Evolutionary conservation across 2,113 vertebrate species (phyloP).

Genomic region (Ochotona curzoniae): DNA sequence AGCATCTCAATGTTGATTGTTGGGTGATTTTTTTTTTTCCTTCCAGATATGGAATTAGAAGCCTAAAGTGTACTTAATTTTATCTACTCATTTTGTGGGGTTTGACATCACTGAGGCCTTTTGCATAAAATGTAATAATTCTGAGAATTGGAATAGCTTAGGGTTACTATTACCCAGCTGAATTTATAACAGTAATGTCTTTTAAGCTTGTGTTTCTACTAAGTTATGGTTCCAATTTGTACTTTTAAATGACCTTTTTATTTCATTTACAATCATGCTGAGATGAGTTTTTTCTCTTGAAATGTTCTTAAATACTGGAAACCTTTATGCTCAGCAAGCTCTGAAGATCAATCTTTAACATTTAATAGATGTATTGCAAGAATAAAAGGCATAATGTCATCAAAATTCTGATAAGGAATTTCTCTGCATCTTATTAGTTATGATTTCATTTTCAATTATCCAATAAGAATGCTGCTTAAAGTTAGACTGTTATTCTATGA

Average conservation of each 20-base stretch:
- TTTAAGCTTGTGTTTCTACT: constrained; percentile 12
- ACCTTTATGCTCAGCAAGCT: constrained; percentile 17
- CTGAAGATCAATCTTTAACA: constrained; percentile 56
- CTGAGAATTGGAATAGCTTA: neutral
- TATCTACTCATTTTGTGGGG: neutral
- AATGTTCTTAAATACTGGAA: constrained; percentile 48
- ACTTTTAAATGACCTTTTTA: constrained; percentile 44
- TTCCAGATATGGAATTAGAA: neutral
- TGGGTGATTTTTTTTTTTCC: constrained; percentile 12
- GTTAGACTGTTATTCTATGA: neutral
- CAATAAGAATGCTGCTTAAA: constrained; percentile 41
- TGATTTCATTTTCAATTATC: constrained; percentile 51
- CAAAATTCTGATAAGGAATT: constrained; percentile 39
- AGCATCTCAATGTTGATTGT: neutral
- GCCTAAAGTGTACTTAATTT: constrained; percentile 9
- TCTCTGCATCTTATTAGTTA: constrained; percentile 34
- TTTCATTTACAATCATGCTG: constrained; percentile 55
- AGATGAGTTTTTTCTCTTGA: constrained; percentile 37
- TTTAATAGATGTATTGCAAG: constrained; percentile 22
- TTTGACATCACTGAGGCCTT: neutral
- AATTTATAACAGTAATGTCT: constrained; percentile 33
- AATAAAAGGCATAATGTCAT: constrained; percentile 33
- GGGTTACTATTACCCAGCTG: neutral
- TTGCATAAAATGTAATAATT: neutral
- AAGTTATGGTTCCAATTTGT: constrained; percentile 39